Percentiles rank a stretch among this genome's conserved stretches.
These are phyloP conservation scores for Saccopteryx leptura DNA, from an alignment of 2,113 vertebrate species.

Conservation along the genomic window DNA sequence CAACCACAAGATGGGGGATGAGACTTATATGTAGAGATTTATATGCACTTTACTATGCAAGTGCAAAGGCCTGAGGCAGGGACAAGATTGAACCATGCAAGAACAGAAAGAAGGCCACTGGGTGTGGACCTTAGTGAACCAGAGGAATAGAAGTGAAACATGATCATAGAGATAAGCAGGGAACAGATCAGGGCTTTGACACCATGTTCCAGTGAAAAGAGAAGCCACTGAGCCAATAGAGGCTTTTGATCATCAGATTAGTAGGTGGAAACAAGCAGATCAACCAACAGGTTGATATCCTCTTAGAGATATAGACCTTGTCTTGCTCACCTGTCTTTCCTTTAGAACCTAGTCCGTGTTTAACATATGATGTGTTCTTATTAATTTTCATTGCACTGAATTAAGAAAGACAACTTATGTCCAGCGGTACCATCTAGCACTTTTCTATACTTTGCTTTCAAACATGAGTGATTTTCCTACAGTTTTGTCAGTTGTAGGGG, in stretches of 20 bases:
- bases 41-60: neutral
- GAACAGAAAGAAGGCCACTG: neutral
- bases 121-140: neutral
- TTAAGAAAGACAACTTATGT: neutral
- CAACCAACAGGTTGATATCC: neutral
- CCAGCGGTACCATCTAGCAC: neutral
- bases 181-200: neutral
- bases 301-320: neutral
- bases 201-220: neutral
- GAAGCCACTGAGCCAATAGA: neutral
- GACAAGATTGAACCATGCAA: neutral
- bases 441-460: constrained; percentile 63
- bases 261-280: neutral
- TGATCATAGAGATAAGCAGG: neutral
- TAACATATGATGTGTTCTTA: neutral
- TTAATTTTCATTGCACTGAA: neutral
- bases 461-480: constrained; percentile 62
- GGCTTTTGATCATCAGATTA: neutral
- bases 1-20: neutral
- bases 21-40: neutral
- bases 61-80: neutral
- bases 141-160: neutral
- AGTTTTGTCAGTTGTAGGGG: constrained; percentile 54
- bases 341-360: neutral
- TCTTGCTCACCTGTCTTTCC: neutral